Conservation (phyloP, 2,888 invertebrate genomes). For the Cephalotes varians region DNA sequence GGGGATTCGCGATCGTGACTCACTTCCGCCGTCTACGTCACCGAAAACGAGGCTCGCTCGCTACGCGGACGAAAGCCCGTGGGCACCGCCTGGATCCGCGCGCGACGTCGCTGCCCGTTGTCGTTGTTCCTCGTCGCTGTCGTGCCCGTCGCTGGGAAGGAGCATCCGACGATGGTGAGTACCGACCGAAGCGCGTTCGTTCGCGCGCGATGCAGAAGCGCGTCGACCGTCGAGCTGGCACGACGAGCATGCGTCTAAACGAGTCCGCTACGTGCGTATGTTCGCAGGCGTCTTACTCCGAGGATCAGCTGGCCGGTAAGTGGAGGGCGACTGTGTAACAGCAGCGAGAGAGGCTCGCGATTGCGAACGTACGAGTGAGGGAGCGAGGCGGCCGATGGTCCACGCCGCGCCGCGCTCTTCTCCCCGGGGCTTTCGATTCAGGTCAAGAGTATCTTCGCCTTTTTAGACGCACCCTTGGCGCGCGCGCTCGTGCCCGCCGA, state of each 20-base stretch:
- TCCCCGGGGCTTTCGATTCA: slow-evolving; percentile 78
- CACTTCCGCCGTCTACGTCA: slow-evolving; percentile 50
- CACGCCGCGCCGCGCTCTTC: slow-evolving; percentile 68
- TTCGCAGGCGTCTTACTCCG: slow-evolving; percentile 94
- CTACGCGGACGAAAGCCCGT: background rate
- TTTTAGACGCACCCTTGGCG: slow-evolving; percentile 81
- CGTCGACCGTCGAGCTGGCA: background rate
- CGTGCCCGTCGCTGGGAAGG: background rate
- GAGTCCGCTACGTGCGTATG: slow-evolving; percentile 41
- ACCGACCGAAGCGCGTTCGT: background rate
- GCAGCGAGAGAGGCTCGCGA: slow-evolving; percentile 68
- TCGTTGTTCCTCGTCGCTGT: too few species aligned
- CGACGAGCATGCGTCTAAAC: slow-evolving; percentile 39
- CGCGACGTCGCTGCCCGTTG: background rate
- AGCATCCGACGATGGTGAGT: slow-evolving; percentile 39
- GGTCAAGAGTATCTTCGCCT: slow-evolving; percentile 84
- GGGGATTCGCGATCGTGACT: slow-evolving; percentile 22
- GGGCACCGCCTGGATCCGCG: slow-evolving; percentile 15
- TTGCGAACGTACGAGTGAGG: slow-evolving; percentile 77
- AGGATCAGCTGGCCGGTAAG: slow-evolving; percentile 97
- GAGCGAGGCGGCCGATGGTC: slow-evolving; percentile 66
- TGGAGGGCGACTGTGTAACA: slow-evolving; percentile 81
- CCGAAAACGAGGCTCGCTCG: background rate
- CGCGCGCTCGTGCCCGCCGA: slow-evolving; percentile 61
- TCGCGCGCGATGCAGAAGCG: slow-evolving; percentile 5